Conservation (phyloP, 2,113 vertebrate genomes). For the Ammodramus savannarum region DNA sequence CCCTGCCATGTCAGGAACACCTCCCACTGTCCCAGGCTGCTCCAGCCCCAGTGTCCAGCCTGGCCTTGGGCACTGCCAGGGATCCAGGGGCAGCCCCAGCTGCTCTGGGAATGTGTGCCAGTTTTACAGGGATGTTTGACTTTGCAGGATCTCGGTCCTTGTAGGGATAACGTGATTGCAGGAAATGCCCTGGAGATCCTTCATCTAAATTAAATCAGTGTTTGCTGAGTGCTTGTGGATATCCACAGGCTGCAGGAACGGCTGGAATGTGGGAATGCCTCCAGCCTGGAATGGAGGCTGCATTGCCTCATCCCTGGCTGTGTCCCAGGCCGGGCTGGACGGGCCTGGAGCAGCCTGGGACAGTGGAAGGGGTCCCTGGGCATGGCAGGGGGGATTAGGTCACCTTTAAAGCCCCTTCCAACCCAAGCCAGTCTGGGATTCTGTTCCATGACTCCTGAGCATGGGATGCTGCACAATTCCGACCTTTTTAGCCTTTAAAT, state of each 20-base stretch:
- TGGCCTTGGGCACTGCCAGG: not conserved
- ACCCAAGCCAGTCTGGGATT: not conserved
- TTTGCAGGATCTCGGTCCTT: not conserved
- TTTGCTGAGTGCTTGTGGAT: not conserved
- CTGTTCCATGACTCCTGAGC: not conserved
- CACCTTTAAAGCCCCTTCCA: not conserved
- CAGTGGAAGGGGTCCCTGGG: not conserved
- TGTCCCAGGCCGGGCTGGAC: not conserved
- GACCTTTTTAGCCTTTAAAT: not conserved
- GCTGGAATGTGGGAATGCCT: not conserved
- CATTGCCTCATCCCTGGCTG: not conserved
- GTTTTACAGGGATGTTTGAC: not conserved
- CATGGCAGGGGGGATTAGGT: not conserved
- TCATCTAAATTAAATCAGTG: not conserved
- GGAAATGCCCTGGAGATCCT: not conserved
- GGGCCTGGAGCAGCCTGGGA: not conserved
- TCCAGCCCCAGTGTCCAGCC: not conserved
- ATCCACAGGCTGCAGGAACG: not conserved
- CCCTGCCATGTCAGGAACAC: not conserved
- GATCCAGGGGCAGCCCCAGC: not conserved
- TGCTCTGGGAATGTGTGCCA: not conserved
- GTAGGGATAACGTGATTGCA: fast-evolving
- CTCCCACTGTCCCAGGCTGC: fast-evolving
- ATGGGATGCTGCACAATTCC: fast-evolving
- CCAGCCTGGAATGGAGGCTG: not conserved